A percentile compares a stretch with the other conserved stretches of the same genome.
Evolutionary conservation across 2,888 invertebrate genomes (phyloP).

Genomic region (Meliscaeva auricollis): DNA sequence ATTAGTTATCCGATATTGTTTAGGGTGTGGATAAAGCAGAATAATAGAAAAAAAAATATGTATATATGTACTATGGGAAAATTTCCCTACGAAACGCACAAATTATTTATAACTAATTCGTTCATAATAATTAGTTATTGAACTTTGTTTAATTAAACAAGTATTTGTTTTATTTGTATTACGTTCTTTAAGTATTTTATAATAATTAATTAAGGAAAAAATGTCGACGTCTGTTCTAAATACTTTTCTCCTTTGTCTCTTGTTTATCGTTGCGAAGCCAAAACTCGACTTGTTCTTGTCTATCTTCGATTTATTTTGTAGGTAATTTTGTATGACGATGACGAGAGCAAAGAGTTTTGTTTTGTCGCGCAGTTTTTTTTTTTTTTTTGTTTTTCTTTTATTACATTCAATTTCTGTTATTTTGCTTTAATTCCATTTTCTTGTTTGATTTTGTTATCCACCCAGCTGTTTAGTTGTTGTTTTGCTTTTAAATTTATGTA

Average conservation of each 20-base stretch:
- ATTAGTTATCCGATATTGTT: slow-evolving; percentile 9
- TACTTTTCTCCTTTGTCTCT: slow-evolving; percentile 54
- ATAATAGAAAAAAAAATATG: slow-evolving; percentile 16
- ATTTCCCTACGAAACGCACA: background rate
- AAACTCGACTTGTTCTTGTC: slow-evolving; percentile 69
- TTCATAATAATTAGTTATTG: slow-evolving; percentile 9
- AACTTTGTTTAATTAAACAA: background rate
- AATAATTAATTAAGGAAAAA: background rate
- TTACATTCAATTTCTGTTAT: slow-evolving; percentile 1
- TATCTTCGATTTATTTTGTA: slow-evolving; percentile 58
- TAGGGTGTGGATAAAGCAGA: slow-evolving; percentile 16
- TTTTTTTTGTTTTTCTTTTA: slow-evolving; percentile 21
- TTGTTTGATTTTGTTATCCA: slow-evolving; percentile 24
- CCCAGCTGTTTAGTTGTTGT: slow-evolving; percentile 68
- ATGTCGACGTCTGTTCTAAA: slow-evolving; percentile 31
- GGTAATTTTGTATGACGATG: slow-evolving; percentile 45
- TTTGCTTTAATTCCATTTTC: slow-evolving; percentile 23
- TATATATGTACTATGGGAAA: background rate
- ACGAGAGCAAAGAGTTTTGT: slow-evolving; percentile 5
- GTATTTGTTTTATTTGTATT: slow-evolving; percentile 7
- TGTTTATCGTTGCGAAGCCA: slow-evolving; percentile 74
- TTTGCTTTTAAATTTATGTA: slow-evolving; percentile 17
- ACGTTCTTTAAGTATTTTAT: background rate
- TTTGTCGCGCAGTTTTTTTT: slow-evolving; percentile 67
- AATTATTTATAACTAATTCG: slow-evolving; percentile 24